Base-by-base conservation (phyloP, 2,888 invertebrate genomes). In the Aproaerema taeniolella region DNA sequence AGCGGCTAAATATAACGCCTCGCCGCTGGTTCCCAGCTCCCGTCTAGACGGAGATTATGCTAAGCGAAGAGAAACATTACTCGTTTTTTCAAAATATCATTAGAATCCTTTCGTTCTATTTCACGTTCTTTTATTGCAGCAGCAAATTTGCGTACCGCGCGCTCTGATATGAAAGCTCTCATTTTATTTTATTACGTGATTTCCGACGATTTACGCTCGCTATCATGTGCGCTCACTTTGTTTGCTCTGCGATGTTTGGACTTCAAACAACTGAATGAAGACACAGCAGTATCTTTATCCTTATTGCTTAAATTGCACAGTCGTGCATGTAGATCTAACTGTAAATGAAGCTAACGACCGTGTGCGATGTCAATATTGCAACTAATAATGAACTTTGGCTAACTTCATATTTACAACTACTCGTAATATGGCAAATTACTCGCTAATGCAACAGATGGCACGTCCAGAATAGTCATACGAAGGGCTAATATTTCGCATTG, bases 31-130 rank as follows among this genome's bases (percentile, higher is more conserved):
- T 69, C 61, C 60, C 70, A 70, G 70, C 71, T 76, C 72, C 73
- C 74, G 82, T 83, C 83, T 83, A 85, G 83, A 83, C 83, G 57
- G 74, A 80, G 80, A 81, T 83, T 81, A 82, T 73, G 76, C 65
- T 69, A 78, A 80, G 76, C 70, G 66, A 66, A 68, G 25, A 72
- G 72, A 69, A 72, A 65, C 65, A 20, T 67, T 68, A 67, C 71
- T 70, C 69, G 58, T 69, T 75, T 71, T 58, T 69, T 67, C 65
- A 28, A 35, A 31, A 31, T 30, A 36, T 36, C 32, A 38, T 39
- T 37, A 41, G 35, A 49, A 49, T 43, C 47, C 46, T 48, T 51
- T 51, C 47, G 49, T 50, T 45, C 46, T 43, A 46, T 48, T 52
- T 51, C 41, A 57, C 57, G 53, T 62, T 59, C 60, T 61, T 73